These are phyloP conservation scores for Coelinius sp. DNA, from an alignment of 2,888 invertebrate genomes.

Conservation along the genomic window DNA sequence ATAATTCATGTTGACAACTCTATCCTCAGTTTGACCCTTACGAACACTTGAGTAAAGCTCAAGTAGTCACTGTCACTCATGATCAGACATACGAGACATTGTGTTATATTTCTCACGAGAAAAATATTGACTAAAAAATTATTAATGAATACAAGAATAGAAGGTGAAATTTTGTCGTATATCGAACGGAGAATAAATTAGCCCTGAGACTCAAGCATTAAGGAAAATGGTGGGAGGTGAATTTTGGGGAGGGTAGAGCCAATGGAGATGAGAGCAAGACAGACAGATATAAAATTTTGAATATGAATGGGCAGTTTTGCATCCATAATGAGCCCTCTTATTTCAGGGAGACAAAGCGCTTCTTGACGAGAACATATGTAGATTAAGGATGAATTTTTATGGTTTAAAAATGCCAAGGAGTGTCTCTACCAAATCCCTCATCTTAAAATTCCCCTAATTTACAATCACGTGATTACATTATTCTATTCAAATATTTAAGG, in stretches of 20 bases:
- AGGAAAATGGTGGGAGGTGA: neutral
- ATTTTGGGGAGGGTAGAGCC: neutral
- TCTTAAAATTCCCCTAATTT: neutral
- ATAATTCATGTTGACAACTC: no score
- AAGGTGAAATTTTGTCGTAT: neutral
- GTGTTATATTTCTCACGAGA: neutral
- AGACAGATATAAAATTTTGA: conserved; percentile 87
- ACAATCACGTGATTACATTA: neutral
- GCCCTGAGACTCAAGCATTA: neutral
- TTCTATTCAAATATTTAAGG: neutral
- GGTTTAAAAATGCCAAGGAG: conserved; percentile 1
- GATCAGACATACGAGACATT: neutral
- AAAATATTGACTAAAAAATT: neutral
- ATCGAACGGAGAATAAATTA: conserved; percentile 26
- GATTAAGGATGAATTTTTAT: conserved; percentile 22
- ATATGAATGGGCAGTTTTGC: conserved; percentile 91
- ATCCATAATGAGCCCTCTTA: conserved; percentile 84
- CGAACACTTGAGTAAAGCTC: no score
- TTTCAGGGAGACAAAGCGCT: conserved; percentile 66
- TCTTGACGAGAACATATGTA: conserved; percentile 74
- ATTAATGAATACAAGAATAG: conserved; percentile 13
- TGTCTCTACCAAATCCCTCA: neutral
- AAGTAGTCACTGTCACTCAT: no score
- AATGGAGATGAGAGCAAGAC: conserved; percentile 8
- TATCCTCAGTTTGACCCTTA: no score